These are phyloP conservation scores for Drosophila subobscura DNA, from an alignment of 1,140 invertebrate species.

Conservation along the genomic window DNA sequence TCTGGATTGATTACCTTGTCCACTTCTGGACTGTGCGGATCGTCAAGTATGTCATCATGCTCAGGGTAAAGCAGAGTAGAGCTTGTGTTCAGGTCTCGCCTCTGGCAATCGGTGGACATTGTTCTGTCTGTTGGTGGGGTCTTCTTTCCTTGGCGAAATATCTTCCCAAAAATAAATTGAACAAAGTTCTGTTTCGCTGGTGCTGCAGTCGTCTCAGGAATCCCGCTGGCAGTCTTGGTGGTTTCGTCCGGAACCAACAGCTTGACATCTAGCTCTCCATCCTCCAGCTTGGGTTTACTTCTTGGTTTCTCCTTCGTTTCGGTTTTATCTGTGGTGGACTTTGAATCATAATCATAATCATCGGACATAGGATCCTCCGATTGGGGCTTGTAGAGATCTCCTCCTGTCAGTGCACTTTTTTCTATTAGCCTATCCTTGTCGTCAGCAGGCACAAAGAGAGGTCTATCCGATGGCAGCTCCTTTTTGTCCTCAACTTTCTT, in stretches of 20 bases:
- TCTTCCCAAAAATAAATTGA: conserved; percentile 3
- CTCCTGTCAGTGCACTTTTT: too few species aligned
- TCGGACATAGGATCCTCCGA: neutral
- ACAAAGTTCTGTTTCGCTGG: neutral
- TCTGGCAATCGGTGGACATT: neutral
- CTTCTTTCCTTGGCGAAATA: neutral
- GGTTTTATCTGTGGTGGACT: neutral
- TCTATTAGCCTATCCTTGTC: too few species aligned
- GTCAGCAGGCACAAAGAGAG: too few species aligned
- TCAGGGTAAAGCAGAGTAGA: too few species aligned
- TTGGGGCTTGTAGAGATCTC: neutral
- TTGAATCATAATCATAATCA: neutral
- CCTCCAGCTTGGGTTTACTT: neutral
- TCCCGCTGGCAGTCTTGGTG: neutral
- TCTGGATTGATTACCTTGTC: neutral
- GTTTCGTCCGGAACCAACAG: neutral
- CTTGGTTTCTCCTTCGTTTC: neutral
- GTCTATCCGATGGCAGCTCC: too few species aligned
- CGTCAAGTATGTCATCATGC: too few species aligned
- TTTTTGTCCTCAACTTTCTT: too few species aligned
- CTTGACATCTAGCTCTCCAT: conserved; percentile 6
- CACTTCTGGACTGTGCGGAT: too few species aligned
- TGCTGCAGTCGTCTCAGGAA: neutral
- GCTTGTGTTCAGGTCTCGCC: neutral
- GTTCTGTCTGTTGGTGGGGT: neutral